Base-by-base conservation (phyloP, 1,140 invertebrate genomes). In the Drosophila funebris region DNA sequence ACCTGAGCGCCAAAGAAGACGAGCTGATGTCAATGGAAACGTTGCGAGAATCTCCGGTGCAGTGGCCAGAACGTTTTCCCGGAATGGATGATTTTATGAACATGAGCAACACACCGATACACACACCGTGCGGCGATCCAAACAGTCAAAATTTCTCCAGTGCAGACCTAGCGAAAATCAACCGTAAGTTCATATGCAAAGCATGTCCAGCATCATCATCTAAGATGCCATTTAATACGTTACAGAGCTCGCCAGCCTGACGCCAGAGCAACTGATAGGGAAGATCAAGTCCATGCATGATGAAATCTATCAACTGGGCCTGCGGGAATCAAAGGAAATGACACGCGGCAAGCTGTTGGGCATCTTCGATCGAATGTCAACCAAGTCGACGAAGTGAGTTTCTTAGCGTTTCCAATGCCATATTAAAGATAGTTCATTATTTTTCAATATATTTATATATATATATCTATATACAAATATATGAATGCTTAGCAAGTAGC, bases 241-340 rank as follows among this genome's bases (percentile, higher is more conserved):
- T 94, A n/a, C 91, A 97, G 97, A 97, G 92, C 94, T 98, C 73
- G 95, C 96, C 20, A 95, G 95, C 68, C 91, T 99, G 52, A 94
- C 96, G 16, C 95, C 96, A 57, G 94, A 95, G 60, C 95, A 95
- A 79, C 92, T 99, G 33, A 95, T 99, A 68, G 95, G 96, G 64
- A 97, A 98, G 94, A 97, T 99, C 0, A 97, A 97, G 91, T 97
- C 97, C 84, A 92, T 99, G 16, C 97, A 99, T 90, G 98, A 99
- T 90, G 93, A 96, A 43, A 97, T 98, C 5, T 99, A 98, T 92
- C 97, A 98, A 90, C 92, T 99, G 18, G 98, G 98, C 7, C 92
- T 98, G 11, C 97, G 98, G 90, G 98, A 99, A 93, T 95, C 97
- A 0, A 98, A 98, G 91, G 98, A 99, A 94, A 98, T 99, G 96